Evolutionary conservation across 1,140 invertebrate species (phyloP).

Genomic region (Berghia stephanieae): DNA sequence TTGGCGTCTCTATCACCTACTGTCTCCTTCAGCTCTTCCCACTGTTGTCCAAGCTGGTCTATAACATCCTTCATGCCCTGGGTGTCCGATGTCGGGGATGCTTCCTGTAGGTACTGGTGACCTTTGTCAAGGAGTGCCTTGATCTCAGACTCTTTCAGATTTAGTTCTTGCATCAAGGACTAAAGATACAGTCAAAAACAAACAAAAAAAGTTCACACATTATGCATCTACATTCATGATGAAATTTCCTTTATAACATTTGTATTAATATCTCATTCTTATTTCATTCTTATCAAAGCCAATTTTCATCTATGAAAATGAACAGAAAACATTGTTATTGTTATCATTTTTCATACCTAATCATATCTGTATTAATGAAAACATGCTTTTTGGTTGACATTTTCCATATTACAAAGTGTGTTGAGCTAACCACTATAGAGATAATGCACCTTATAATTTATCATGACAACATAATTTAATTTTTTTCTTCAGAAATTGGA

Average conservation of each 20-base stretch:
- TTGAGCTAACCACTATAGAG: no score
- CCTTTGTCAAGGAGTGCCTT: conserved; percentile 84
- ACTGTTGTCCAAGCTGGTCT: conserved; percentile 48
- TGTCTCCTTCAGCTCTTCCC: conserved; percentile 47
- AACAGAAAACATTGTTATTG: no score
- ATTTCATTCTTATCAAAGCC: no score
- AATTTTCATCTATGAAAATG: no score
- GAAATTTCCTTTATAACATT: neutral
- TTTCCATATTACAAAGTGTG: no score
- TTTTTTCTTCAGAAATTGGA: no score
- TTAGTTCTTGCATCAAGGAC: conserved; percentile 53
- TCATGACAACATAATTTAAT: no score
- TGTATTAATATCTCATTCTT: neutral
- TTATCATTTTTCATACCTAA: no score
- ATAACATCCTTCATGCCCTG: conserved; percentile 46
- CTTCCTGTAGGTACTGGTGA: conserved; percentile 76
- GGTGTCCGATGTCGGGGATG: conserved; percentile 54
- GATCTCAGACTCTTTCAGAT: conserved; percentile 47
- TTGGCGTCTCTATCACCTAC: conserved; percentile 47
- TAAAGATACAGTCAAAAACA: conserved; percentile 30
- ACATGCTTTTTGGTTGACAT: no score
- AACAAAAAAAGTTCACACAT: neutral
- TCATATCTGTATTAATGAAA: no score
- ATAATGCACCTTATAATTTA: no score
- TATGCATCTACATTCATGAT: neutral